Percentiles rank a stretch among this genome's conserved stretches.
phyloP scores from a whole-genome alignment of 2,113 vertebrate genomes.

The Dasypus novemcinctus region DNA sequence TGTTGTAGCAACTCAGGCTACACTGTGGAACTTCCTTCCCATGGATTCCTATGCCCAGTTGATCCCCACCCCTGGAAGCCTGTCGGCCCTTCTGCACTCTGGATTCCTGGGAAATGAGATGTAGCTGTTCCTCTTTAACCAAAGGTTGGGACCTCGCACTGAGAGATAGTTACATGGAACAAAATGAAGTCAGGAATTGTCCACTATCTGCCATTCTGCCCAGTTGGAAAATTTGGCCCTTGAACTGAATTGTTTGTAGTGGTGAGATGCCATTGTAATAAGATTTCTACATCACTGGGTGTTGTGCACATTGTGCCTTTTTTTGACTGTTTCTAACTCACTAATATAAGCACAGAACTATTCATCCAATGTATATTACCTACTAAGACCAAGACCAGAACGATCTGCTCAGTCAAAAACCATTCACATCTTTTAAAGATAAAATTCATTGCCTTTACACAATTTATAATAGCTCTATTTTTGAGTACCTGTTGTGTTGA shows the following conservation, averaged over 20 bases:
- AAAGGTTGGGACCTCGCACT: background rate
- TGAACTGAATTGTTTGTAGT: background rate
- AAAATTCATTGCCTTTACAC: background rate
- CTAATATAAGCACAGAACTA: background rate
- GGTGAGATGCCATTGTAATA: background rate
- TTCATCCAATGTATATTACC: background rate
- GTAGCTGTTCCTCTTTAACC: background rate
- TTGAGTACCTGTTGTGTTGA: background rate
- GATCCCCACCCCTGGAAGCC: background rate
- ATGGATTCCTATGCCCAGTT: fast-evolving
- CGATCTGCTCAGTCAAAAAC: background rate
- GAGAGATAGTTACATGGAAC: background rate
- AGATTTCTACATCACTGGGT: background rate
- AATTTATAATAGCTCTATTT: background rate
- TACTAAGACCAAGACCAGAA: background rate
- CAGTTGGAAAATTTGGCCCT: background rate
- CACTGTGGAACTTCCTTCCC: background rate
- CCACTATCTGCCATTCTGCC: background rate
- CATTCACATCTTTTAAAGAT: background rate
- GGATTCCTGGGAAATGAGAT: background rate
- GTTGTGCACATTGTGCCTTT: background rate
- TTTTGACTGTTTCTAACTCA: background rate
- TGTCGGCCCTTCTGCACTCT: background rate
- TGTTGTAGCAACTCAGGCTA: no score
- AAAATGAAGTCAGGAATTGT: background rate